A percentile compares a stretch with the other conserved stretches of the same genome.
Evolutionary conservation across 1,140 invertebrate species (phyloP).

Genomic region (Idris sp.): DNA sequence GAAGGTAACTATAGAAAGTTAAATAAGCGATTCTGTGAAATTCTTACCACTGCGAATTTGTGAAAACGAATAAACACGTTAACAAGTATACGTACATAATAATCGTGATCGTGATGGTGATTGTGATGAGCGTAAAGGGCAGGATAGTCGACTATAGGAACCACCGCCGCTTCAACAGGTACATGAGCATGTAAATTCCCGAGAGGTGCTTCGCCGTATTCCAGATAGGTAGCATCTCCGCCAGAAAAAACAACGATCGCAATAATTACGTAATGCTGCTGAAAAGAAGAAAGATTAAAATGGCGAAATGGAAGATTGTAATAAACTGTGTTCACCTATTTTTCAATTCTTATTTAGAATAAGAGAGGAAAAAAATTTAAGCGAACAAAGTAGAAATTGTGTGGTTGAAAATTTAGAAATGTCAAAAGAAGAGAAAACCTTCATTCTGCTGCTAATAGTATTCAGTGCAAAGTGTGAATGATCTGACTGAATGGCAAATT

Average conservation of each 20-base stretch:
- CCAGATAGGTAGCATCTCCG: constrained; percentile 50
- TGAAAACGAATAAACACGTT: constrained; percentile 16
- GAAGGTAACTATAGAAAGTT: constrained; percentile 8
- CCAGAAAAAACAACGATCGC: constrained; percentile 27
- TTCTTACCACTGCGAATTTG: background rate
- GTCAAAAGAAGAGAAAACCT: constrained; percentile 21
- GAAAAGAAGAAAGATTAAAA: constrained; percentile 4
- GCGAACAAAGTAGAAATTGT: too few species aligned
- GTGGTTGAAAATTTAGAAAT: background rate
- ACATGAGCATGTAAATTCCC: constrained; percentile 56
- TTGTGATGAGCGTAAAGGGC: constrained; percentile 57
- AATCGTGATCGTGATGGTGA: constrained; percentile 60
- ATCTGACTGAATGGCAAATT: constrained; percentile 30
- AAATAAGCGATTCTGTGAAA: constrained; percentile 9
- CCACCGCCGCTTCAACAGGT: constrained; percentile 43
- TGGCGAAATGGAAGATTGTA: too few species aligned
- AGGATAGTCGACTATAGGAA: constrained; percentile 51
- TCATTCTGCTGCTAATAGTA: constrained; percentile 42
- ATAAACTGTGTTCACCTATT: too few species aligned
- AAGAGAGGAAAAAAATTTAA: too few species aligned
- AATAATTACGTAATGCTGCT: constrained; percentile 36
- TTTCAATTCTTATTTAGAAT: too few species aligned
- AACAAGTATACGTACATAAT: constrained; percentile 57
- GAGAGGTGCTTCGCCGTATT: constrained; percentile 40
- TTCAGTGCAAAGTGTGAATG: constrained; percentile 37